Evolutionary conservation across 2,113 vertebrate species (phyloP).

Genomic region (Etia nguti): DNA sequence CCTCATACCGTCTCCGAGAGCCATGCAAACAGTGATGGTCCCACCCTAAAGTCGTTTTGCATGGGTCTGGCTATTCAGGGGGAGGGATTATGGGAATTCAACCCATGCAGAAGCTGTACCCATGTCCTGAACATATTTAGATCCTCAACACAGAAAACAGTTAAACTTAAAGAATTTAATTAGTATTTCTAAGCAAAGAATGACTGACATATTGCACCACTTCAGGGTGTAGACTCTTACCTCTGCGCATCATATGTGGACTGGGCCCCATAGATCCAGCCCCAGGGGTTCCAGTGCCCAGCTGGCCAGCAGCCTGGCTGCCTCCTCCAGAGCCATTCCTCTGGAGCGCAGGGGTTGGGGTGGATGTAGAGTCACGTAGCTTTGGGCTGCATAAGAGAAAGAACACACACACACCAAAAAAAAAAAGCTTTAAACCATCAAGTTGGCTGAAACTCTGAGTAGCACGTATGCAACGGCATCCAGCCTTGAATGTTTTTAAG

Average conservation of each 20-base stretch:
- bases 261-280: constrained; percentile 80
- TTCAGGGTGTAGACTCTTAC: constrained; percentile 56
- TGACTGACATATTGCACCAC: not conserved
- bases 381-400: constrained; percentile 73
- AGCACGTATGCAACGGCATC: not conserved
- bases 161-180: not conserved
- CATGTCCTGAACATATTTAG: not conserved
- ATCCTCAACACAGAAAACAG: no score
- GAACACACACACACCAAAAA: not conserved
- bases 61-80: not conserved
- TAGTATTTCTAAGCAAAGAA: not conserved
- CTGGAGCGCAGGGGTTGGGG: constrained; percentile 62
- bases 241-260: constrained; percentile 85
- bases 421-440: not conserved
- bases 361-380: constrained; percentile 76
- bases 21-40: not conserved
- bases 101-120: not conserved
- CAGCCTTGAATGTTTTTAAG: not conserved
- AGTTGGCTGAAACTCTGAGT: not conserved
- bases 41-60: not conserved
- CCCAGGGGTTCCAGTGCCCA: constrained; percentile 61
- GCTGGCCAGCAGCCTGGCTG: constrained; percentile 68
- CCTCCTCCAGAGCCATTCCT: constrained; percentile 72
- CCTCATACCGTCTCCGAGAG: not conserved
- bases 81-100: not conserved